phyloP scores from a whole-genome alignment of 2,113 vertebrate species.

The Cyprinus carpio region DNA sequence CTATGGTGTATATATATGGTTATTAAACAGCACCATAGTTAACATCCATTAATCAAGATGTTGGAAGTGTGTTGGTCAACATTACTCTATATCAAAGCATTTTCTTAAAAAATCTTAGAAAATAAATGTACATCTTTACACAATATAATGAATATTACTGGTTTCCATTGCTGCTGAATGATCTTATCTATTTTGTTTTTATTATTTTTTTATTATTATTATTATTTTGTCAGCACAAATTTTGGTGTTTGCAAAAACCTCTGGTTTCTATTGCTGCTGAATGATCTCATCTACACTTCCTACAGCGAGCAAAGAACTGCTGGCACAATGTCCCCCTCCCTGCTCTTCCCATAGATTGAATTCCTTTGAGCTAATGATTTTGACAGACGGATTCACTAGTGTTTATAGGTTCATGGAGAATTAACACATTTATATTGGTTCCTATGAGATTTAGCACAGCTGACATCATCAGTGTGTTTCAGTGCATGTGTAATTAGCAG shows the following conservation, averaged over 20 bases:
- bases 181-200: background rate
- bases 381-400: background rate
- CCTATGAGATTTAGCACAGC: constrained; percentile 3
- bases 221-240: too few relatives aligned
- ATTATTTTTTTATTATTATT: too few relatives aligned
- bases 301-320: background rate
- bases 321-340: background rate
- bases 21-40: background rate
- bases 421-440: background rate
- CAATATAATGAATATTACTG: background rate
- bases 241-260: background rate
- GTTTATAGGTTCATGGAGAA: background rate
- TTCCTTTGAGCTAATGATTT: background rate
- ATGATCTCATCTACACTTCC: background rate
- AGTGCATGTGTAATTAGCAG: background rate
- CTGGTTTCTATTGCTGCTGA: background rate
- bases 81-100: background rate
- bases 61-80: background rate
- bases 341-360: background rate
- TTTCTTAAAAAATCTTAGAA: too few relatives aligned
- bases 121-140: background rate
- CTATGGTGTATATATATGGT: background rate
- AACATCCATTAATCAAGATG: background rate
- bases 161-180: background rate
- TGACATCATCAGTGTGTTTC: background rate